These are phyloP conservation scores for Stegostoma tigrinum DNA, from an alignment of 2,113 vertebrate genomes.

Conservation along the genomic window DNA sequence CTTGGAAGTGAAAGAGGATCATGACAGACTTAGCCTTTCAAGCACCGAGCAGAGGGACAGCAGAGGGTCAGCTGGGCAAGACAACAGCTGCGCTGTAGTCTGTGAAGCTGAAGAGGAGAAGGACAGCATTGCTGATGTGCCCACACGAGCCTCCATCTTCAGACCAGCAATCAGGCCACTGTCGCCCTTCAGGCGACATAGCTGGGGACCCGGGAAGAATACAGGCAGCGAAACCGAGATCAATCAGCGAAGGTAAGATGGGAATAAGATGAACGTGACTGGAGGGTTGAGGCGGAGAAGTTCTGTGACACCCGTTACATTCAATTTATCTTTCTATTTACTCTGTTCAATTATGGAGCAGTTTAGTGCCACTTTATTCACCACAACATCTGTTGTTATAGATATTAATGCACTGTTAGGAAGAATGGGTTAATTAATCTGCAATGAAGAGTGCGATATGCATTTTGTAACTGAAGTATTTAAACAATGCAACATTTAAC, in stretches of 20 bases:
- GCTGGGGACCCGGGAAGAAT: constrained; percentile 91
- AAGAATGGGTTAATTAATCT: not conserved
- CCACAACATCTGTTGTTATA: too few relatives aligned
- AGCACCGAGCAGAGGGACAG: not conserved
- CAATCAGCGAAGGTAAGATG: constrained; percentile 82
- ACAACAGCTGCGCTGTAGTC: not conserved
- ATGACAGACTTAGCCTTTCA: not conserved
- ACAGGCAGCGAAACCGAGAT: constrained; percentile 71
- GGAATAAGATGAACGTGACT: too few relatives aligned
- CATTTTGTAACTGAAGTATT: not conserved
- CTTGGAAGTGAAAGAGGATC: not conserved
- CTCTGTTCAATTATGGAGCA: too few relatives aligned
- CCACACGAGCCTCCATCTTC: constrained; percentile 56
- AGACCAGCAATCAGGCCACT: constrained; percentile 66
- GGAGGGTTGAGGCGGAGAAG: not conserved
- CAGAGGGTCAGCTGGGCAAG: not conserved
- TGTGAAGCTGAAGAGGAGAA: constrained; percentile 72
- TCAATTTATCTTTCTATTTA: not conserved
- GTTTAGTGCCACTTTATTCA: not conserved
- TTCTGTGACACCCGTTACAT: not conserved
- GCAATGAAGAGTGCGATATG: not conserved
- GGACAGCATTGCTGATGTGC: constrained; percentile 79
- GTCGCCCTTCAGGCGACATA: constrained; percentile 87
- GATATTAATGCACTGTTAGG: not conserved
- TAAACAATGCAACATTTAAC: not conserved